phyloP scores from a whole-genome alignment of 2,797 vertebrate species.

The Brachyalestes nurse region DNA sequence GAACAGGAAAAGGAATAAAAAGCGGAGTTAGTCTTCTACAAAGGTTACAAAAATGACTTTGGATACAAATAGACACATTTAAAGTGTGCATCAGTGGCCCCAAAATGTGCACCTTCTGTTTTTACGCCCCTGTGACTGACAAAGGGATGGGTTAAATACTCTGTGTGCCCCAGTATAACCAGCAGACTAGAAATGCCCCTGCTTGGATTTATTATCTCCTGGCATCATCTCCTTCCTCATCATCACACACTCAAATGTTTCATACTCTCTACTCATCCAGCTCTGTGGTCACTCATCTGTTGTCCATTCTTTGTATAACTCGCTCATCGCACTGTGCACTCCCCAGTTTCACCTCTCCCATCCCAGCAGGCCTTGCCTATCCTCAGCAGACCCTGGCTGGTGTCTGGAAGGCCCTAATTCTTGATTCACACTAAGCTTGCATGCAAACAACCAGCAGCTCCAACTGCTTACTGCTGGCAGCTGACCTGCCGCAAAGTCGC shows the following conservation, averaged over 20 bases:
- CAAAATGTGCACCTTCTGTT: too few species aligned
- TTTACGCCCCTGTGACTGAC: too few species aligned
- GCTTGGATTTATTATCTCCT: not conserved
- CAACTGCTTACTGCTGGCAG: conserved; percentile 21
- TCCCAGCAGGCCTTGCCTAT: conserved; percentile 16
- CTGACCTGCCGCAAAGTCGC: not conserved
- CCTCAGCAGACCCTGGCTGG: conserved; percentile 24
- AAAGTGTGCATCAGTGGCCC: too few species aligned
- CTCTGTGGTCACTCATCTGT: conserved; percentile 12
- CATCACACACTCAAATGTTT: conserved; percentile 21
- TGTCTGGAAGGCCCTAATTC: not conserved
- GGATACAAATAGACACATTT: too few species aligned
- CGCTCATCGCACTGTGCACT: conserved; percentile 12
- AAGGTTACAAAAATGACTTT: too few species aligned
- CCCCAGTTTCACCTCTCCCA: not conserved
- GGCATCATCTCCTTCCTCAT: conserved; percentile 18
- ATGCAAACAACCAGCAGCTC: conserved; percentile 26
- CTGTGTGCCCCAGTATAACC: too few species aligned
- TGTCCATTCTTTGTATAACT: conserved; percentile 11
- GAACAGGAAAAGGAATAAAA: too few species aligned
- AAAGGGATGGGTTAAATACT: too few species aligned
- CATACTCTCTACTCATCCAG: conserved; percentile 19
- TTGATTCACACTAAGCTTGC: conserved; percentile 9
- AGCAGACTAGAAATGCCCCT: too few species aligned
- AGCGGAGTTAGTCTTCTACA: too few species aligned